Conservation (phyloP, 2,113 vertebrate species). For the Mirza zaza region DNA sequence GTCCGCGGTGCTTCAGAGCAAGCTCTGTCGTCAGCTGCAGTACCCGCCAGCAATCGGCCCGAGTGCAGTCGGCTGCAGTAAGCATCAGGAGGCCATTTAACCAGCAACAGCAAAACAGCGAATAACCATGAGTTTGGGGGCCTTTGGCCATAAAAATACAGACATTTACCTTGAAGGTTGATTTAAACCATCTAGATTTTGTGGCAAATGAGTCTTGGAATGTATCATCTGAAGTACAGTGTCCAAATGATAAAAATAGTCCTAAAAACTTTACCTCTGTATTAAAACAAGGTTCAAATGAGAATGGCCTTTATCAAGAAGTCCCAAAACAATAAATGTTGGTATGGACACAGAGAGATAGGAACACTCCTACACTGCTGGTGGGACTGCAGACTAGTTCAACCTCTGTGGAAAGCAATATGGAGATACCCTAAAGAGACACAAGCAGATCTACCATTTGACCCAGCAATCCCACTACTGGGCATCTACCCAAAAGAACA, state of each 20-base stretch:
- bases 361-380: too few relatives aligned
- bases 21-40: slow-evolving; percentile 66
- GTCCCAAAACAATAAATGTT: too few relatives aligned
- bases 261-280: slow-evolving; percentile 66
- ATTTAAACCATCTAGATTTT: slow-evolving; percentile 82
- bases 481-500: too few relatives aligned
- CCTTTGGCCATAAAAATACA: slow-evolving; percentile 80
- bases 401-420: too few relatives aligned
- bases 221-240: slow-evolving; percentile 68
- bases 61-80: slow-evolving; percentile 78
- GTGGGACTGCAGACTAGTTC: too few relatives aligned
- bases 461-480: too few relatives aligned
- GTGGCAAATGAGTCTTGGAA: slow-evolving; percentile 83
- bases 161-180: slow-evolving; percentile 80
- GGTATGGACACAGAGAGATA: too few relatives aligned
- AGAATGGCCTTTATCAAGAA: too few relatives aligned
- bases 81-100: slow-evolving; percentile 79
- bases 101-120: slow-evolving; percentile 74
- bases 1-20: slow-evolving; percentile 60
- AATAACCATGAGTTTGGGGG: slow-evolving; percentile 73
- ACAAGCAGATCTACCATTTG: too few relatives aligned
- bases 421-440: too few relatives aligned
- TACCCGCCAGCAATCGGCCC: slow-evolving; percentile 68
- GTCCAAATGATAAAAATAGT: slow-evolving; percentile 74
- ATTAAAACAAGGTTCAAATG: not conserved